Evolutionary conservation across 2,797 vertebrate species (phyloP), one percentile per base, ranked within the genome.

Genomic region (Zenarchopterus dispar): DNA sequence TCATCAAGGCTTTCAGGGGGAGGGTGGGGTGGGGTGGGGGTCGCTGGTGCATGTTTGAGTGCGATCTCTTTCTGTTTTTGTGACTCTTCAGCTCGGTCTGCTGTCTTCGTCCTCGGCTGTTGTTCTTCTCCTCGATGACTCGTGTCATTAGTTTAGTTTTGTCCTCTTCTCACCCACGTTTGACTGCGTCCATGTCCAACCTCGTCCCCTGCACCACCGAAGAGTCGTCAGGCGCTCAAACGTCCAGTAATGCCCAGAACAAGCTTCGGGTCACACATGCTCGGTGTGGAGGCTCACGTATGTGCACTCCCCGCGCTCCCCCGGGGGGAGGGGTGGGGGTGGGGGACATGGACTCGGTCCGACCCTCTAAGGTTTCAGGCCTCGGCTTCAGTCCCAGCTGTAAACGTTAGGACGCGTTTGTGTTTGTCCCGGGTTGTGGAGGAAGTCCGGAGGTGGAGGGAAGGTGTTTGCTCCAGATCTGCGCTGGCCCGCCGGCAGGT

Each of bases 341-440:
- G 80, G 78, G 72, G 80, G 77, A 84, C 78, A 79, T 18, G 21
- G 62, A 26, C 51, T 84, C 65, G 5, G 10, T 80, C 16, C 15
- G 53, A 64, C 53, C 64, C 62, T 76, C 61, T 31, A 16, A 47
- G 45, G 41, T 77, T 74, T 66, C 66, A 50, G 54, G 62, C 69
- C 67, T 71, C 16, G 18, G 72, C 82, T 77, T 81, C 80, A 74
- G 78, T 84, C 86, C 67, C 18, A 44, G 86, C 82, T 67, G 62
- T 80, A 87, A 91, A 88, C 88, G 86, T 88, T 88, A 85, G 81
- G 89, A 87, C 88, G 84, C 86, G 79, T 90, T 91, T 85, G 86
- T 88, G 82, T 87, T 86, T 88, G 85, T 80, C n/a, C n/a, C n/a
- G n/a, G n/a, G n/a, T n/a, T 54, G 54, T 8, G 55, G 55, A 57